phyloP scores from a whole-genome alignment of 2,113 vertebrate genomes.

The Cyanoramphus novaezelandiae region DNA sequence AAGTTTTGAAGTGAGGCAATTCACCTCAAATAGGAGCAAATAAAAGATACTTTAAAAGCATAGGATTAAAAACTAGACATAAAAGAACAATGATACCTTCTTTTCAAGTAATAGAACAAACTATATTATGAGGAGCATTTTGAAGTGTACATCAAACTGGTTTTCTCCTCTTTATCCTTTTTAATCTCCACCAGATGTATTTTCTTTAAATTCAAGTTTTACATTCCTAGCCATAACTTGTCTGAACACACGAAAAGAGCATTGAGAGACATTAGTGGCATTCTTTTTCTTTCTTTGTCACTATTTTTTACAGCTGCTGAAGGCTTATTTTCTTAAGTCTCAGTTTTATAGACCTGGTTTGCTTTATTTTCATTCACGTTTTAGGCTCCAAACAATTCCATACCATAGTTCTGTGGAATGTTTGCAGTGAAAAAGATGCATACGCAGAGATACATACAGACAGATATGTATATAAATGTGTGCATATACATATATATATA shows the following conservation, averaged over 20 bases:
- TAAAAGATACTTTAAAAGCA: conserved; percentile 68
- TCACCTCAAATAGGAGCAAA: conserved; percentile 68
- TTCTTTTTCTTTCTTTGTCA: conserved; percentile 57
- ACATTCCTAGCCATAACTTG: conserved; percentile 56
- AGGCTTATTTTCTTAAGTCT: conserved; percentile 29
- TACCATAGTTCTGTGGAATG: not conserved
- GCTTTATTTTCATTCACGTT: conserved; percentile 13
- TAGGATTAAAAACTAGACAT: conserved; percentile 60
- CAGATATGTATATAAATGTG: not conserved
- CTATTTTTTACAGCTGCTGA: conserved; percentile 38
- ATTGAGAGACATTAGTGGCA: conserved; percentile 27
- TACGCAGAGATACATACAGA: not conserved
- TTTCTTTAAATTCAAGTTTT: conserved; percentile 68
- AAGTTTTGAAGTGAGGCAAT: conserved; percentile 61
- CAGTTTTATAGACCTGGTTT: conserved; percentile 19
- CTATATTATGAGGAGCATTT: conserved; percentile 59
- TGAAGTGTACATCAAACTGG: conserved; percentile 65
- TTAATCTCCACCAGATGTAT: conserved; percentile 67
- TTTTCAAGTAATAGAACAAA: conserved; percentile 61
- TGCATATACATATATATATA: too few relatives aligned
- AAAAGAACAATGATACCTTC: conserved; percentile 46
- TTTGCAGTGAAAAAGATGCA: not conserved
- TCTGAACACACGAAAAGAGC: conserved; percentile 53
- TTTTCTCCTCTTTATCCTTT: conserved; percentile 57
- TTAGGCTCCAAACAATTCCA: not conserved